A percentile compares a stretch with the other conserved stretches of the same genome.
Evolutionary conservation across 2,113 vertebrate genomes (phyloP).

Genomic region (Alces alces): DNA sequence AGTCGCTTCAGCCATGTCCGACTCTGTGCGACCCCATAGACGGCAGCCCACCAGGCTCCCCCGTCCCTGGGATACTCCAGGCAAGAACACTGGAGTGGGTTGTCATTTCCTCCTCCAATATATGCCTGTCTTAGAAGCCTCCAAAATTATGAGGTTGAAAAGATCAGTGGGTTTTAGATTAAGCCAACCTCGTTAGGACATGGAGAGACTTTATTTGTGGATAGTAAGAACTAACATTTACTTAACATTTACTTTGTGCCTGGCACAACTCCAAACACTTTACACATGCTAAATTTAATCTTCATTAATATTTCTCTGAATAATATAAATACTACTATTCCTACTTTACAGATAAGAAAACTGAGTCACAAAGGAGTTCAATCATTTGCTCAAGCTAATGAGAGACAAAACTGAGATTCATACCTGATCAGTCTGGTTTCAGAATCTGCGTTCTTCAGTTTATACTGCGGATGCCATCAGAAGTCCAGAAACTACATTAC

Average conservation of each 20-base stretch:
- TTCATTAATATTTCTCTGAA: neutral
- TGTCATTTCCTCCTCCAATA: too few relatives aligned
- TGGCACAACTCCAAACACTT: neutral
- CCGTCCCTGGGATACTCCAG: too few relatives aligned
- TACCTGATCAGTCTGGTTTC: neutral
- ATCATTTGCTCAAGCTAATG: neutral
- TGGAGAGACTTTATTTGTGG: neutral
- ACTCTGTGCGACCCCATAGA: too few relatives aligned
- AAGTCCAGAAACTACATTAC: neutral
- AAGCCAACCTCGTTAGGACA: neutral
- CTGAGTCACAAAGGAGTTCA: neutral
- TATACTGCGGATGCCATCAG: neutral
- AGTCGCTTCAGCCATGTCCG: too few relatives aligned
- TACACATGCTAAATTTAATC: neutral
- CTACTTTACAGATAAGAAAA: neutral
- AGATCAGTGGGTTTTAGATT: neutral
- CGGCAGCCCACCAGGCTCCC: too few relatives aligned
- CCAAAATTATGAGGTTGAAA: neutral
- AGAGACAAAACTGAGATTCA: neutral
- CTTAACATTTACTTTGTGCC: neutral
- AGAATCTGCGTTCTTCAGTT: neutral
- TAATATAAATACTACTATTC: neutral
- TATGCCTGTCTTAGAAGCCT: neutral
- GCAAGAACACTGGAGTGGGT: too few relatives aligned
- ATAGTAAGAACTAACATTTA: neutral